Evolutionary conservation across 2,797 vertebrate species (phyloP), one percentile per base, ranked within the genome.

Genomic region (Menidia menidia): DNA sequence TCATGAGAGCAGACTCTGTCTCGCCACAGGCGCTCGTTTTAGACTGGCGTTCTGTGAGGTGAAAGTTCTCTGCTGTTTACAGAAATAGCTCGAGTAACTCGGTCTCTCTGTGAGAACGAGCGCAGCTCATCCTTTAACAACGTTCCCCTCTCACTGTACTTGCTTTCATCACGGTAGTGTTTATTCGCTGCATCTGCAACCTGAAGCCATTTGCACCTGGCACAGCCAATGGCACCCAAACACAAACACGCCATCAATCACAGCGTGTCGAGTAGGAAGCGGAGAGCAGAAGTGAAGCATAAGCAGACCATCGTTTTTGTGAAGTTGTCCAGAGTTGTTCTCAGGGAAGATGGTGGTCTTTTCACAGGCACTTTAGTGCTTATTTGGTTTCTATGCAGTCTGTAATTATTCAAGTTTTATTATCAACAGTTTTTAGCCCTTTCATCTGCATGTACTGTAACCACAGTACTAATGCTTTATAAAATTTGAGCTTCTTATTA

Each of bases 121-220:
- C 1, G 2, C 77, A 19, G 57, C 66, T 85, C 68, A 50, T 32
- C 48, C 47, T 70, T 64, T 56, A 43, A 70, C 74, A 73, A 68
- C 66, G 41, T 64, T 52, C 53, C 68, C 66, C 15, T 3, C 58
- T 65, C 25, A 1, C 65, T 51, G 67, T 30, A 16, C 89, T 89
- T 77, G 58, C 78, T 88, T 88, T 89, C 81, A 82, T 83, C 75
- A 47, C 73, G 57, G 62, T 64, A 74, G 77, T 32, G 82, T 84
- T 87, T 81, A 73, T 85, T 81, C 51, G 19, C 51, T 64, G 62
- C 72, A 75, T 68, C 67, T 53, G 86, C 70, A 93, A 90, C 83
- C 73, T 10, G 78, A 90, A 77, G 71, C 83, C 70, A 18, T 62
- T 79, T 75, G 71, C 84, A 87, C 82, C 84, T 89, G 87, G 82